Evolutionary conservation across 1,140 invertebrate genomes (phyloP).

Genomic region (Meteorus sp.): DNA sequence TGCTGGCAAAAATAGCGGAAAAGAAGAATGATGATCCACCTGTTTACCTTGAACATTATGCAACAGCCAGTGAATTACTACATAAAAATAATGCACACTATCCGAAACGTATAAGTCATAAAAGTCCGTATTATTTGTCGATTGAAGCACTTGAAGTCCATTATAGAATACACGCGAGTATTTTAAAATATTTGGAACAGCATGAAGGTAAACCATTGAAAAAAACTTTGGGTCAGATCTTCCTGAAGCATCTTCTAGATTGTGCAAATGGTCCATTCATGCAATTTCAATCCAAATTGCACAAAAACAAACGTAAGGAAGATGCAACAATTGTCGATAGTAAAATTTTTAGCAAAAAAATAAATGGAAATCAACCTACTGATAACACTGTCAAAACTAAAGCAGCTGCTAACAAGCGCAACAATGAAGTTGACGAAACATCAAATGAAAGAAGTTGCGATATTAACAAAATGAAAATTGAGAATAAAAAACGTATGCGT

Average conservation of each 20-base stretch:
- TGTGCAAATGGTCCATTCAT: conserved; percentile 55
- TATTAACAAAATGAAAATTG: conserved; percentile 24
- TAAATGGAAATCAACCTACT: neutral
- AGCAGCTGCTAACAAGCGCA: conserved; percentile 24
- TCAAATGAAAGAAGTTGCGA: conserved; percentile 33
- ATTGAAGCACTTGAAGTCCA: conserved; percentile 89
- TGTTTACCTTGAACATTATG: conserved; percentile 79
- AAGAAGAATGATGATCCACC: conserved; percentile 74
- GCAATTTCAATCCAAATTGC: conserved; percentile 52
- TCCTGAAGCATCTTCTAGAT: conserved; percentile 49
- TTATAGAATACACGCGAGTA: conserved; percentile 81
- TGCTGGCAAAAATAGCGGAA: conserved; percentile 89
- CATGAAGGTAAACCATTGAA: conserved; percentile 61
- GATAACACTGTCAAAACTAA: conserved; percentile 15
- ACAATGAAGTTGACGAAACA: conserved; percentile 43
- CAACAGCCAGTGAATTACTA: conserved; percentile 72
- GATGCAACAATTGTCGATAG: conserved; percentile 7
- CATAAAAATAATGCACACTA: conserved; percentile 82
- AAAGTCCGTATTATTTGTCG: conserved; percentile 77
- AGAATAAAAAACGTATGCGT: conserved; percentile 38
- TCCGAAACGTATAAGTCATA: conserved; percentile 84
- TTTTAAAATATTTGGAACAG: conserved; percentile 82
- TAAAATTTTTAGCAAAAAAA: conserved; percentile 2
- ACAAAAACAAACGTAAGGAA: conserved; percentile 35
- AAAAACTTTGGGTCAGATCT: conserved; percentile 45